Evolutionary conservation across 1,140 invertebrate species (phyloP).

Genomic region (Aphaenogaster rudis): DNA sequence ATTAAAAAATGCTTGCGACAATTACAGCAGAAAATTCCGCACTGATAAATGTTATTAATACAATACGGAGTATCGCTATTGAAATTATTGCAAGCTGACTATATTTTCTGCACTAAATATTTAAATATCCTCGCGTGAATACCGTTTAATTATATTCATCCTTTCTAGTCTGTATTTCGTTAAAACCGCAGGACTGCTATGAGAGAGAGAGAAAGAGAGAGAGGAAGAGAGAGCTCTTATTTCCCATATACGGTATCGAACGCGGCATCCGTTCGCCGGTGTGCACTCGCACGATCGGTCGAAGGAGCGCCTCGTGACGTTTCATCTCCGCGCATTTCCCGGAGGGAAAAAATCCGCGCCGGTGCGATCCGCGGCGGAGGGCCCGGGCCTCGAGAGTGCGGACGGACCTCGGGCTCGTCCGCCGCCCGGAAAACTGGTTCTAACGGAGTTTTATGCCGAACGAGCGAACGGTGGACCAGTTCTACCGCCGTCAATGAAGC

Average conservation of each 20-base stretch:
- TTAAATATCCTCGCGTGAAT: background rate
- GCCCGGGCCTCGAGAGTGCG: background rate
- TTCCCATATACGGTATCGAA: background rate
- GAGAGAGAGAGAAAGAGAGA: no score
- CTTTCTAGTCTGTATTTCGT: background rate
- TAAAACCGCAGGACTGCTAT: background rate
- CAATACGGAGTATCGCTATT: background rate
- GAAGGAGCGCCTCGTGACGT: background rate
- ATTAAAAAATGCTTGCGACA: background rate
- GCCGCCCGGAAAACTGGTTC: conserved; percentile 67
- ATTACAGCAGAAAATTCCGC: background rate
- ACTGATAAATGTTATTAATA: background rate
- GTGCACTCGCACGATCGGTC: conserved; percentile 7
- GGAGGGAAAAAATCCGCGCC: conserved; percentile 4
- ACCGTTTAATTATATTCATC: background rate
- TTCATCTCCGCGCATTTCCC: conserved; percentile 12
- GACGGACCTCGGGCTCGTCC: background rate
- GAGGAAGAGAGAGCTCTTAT: background rate
- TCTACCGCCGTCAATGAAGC: conserved; percentile 72
- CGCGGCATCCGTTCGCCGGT: no score
- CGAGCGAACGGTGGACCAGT: conserved; percentile 69
- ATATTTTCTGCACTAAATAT: background rate
- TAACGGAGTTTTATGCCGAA: conserved; percentile 73
- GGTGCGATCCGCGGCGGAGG: background rate
- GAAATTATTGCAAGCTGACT: background rate